Evolutionary conservation across 1,140 invertebrate species (phyloP).

Genomic region (Reticulitermes speratus): DNA sequence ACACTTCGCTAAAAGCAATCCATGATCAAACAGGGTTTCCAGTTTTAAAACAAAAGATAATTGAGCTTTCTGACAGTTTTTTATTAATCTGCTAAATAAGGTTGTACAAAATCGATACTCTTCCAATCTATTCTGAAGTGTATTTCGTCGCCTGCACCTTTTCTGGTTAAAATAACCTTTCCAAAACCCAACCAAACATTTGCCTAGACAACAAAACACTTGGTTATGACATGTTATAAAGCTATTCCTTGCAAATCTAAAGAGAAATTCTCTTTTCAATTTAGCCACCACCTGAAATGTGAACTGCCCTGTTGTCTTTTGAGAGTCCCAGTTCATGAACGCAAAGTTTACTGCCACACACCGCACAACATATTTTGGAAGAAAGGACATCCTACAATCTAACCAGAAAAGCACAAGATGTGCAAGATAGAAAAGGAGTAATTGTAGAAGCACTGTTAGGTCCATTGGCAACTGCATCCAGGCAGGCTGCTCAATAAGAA

Average conservation of each 20-base stretch:
- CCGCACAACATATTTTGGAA: conserved; percentile 26
- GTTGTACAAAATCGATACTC: conserved; percentile 34
- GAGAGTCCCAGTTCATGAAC: background rate
- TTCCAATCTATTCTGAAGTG: conserved; percentile 20
- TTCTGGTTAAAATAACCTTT: conserved; percentile 75
- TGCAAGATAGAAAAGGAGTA: conserved; percentile 26
- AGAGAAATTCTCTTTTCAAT: conserved; percentile 3
- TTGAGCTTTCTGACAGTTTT: conserved; percentile 35
- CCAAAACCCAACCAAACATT: conserved; percentile 72
- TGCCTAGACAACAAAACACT: conserved; percentile 56
- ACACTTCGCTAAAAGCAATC: conserved; percentile 28
- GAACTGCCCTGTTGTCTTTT: background rate
- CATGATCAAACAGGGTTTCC: conserved; percentile 35
- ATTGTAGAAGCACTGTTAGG: conserved; percentile 30
- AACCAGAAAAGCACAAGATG: conserved; percentile 23
- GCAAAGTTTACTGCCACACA: conserved; percentile 1
- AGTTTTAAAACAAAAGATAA: conserved; percentile 38
- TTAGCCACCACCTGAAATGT: conserved; percentile 16
- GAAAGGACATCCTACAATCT: conserved; percentile 26
- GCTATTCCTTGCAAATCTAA: conserved; percentile 22
- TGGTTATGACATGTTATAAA: conserved; percentile 40
- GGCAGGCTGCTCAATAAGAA: conserved; percentile 7
- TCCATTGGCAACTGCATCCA: conserved; percentile 24
- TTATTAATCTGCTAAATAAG: conserved; percentile 37
- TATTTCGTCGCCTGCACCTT: conserved; percentile 60